Evolutionary conservation across 1,140 invertebrate species (phyloP).

Genomic region (Habropoda laboriosa): DNA sequence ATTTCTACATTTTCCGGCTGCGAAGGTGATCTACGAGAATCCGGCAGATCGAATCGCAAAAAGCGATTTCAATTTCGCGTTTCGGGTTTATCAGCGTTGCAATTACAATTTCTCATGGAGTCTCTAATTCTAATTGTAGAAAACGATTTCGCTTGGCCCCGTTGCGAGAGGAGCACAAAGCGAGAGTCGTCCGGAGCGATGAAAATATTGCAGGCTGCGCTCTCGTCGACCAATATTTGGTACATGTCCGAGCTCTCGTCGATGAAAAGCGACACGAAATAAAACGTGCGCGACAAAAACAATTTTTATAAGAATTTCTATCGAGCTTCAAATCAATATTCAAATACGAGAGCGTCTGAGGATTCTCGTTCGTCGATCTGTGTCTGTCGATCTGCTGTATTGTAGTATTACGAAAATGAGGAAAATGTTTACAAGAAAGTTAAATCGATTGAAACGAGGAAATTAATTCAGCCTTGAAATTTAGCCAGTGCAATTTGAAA

Average conservation of each 20-base stretch:
- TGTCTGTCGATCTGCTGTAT: neutral
- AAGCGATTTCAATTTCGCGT: constrained; percentile 5
- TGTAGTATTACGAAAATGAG: too few species aligned
- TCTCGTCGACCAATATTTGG: neutral
- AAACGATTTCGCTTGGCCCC: neutral
- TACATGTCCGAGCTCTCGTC: neutral
- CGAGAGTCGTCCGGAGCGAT: neutral
- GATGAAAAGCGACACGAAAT: constrained; percentile 9
- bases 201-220: neutral
- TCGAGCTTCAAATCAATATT: neutral
- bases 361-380: neutral
- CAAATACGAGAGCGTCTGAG: neutral
- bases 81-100: neutral
- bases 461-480: too few species aligned
- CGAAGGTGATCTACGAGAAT: neutral
- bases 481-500: too few species aligned
- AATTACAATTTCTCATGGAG: constrained; percentile 11
- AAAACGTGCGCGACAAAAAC: neutral
- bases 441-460: too few species aligned
- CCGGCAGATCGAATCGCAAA: neutral
- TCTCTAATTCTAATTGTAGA: neutral
- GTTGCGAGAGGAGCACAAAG: neutral
- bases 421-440: too few species aligned
- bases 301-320: constrained; percentile 15
- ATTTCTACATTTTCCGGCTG: neutral